phyloP scores from a whole-genome alignment of 2,888 invertebrate species.

The Eupithecia dodoneata region DNA sequence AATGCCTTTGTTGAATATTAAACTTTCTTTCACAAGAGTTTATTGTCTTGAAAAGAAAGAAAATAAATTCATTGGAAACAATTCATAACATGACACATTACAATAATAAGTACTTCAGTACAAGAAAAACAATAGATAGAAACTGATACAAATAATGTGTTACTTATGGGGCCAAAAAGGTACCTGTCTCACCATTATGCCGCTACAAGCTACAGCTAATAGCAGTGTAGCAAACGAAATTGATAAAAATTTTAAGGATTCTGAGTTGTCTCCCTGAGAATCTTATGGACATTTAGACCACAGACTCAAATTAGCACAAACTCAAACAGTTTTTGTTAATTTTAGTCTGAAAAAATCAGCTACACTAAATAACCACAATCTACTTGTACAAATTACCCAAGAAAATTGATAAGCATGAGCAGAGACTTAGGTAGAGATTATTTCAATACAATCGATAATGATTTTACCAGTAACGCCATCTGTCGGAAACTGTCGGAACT shows the following conservation, averaged over 20 bases:
- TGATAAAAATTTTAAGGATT: not conserved
- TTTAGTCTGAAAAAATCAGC: not conserved
- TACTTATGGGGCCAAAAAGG: no score
- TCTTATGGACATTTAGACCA: not conserved
- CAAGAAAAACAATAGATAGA: no score
- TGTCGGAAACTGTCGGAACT: conserved; percentile 24
- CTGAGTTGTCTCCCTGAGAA: not conserved
- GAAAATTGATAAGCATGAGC: not conserved
- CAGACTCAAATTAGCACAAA: no score
- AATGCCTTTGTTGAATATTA: not conserved
- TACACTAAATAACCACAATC: not conserved
- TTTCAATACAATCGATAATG: not conserved
- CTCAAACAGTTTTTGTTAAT: no score
- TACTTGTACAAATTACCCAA: not conserved
- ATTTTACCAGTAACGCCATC: conserved; percentile 26
- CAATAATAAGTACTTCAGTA: no score
- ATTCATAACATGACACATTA: no score
- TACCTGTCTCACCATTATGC: no score
- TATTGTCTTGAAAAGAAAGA: not conserved
- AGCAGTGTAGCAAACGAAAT: no score
- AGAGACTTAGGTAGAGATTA: not conserved
- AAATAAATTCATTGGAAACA: no score
- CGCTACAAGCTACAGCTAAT: no score
- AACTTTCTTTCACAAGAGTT: not conserved
- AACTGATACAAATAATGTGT: no score